A percentile compares a stretch with the other conserved stretches of the same genome.
These are phyloP conservation scores for Sarcophaga variegata DNA, from an alignment of 2,888 invertebrate genomes.

Conservation along the genomic window DNA sequence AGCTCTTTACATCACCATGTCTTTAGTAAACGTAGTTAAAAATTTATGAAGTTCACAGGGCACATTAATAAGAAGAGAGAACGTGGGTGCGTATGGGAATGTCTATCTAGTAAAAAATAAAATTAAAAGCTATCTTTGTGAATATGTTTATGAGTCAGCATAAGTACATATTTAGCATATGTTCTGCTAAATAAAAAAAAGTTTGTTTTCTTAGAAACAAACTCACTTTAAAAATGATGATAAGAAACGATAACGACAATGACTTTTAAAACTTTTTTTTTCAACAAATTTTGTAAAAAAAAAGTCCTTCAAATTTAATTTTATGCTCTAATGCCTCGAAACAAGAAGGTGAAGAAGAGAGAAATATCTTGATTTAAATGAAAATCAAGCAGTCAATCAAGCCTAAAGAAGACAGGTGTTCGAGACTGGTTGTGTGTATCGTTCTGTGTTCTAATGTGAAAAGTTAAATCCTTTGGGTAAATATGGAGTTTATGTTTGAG, in stretches of 20 bases:
- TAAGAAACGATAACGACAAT: not conserved
- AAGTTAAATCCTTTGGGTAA: conserved; percentile 1
- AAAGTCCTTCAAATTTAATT: conserved; percentile 32
- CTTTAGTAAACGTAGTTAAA: not conserved
- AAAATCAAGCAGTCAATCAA: conserved; percentile 34
- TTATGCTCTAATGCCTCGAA: conserved; percentile 39
- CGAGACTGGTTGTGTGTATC: not conserved
- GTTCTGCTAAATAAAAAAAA: not conserved
- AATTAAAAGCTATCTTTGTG: not conserved
- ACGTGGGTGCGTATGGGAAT: too few species aligned
- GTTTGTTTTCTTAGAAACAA: not conserved
- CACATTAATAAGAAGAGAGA: not conserved
- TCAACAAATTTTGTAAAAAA: not conserved
- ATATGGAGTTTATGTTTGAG: too few species aligned
- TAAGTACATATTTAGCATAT: not conserved
- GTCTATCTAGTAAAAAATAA: not conserved
- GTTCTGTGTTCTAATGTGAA: conserved; percentile 12
- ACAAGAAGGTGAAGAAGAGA: not conserved
- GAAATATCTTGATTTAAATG: conserved; percentile 34
- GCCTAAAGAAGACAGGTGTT: conserved; percentile 31
- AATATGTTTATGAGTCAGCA: not conserved
- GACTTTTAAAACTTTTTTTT: not conserved
- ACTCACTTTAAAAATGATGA: not conserved
- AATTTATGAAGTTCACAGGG: conserved; percentile 1
- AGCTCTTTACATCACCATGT: not conserved